These are phyloP conservation scores for Lasiurus borealis DNA, from an alignment of 2,113 vertebrate genomes.

Conservation along the genomic window DNA sequence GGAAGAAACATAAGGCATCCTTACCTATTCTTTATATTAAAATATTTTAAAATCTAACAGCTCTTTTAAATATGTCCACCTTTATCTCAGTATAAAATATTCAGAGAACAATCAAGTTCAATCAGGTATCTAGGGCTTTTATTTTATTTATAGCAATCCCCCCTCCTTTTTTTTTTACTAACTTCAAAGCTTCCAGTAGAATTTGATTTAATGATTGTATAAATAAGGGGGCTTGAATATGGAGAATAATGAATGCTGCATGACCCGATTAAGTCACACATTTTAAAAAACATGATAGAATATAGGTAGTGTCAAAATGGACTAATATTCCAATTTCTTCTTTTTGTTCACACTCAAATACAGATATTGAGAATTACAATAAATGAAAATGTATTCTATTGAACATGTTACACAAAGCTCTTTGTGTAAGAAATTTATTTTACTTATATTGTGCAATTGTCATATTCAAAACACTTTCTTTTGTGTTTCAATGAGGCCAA, in stretches of 20 bases:
- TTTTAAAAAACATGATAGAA: constrained; percentile 34
- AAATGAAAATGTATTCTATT: constrained; percentile 56
- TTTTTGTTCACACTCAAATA: constrained; percentile 45
- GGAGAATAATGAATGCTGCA: constrained; percentile 3
- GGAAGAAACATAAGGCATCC: background rate
- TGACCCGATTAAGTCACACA: constrained; percentile 5
- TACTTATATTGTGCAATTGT: background rate
- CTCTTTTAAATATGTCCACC: background rate
- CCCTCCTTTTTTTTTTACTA: background rate
- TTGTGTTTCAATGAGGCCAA: background rate
- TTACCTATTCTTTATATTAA: constrained; percentile 22
- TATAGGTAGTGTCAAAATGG: constrained; percentile 17
- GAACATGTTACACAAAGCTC: constrained; percentile 35
- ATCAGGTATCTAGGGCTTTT: constrained; percentile 33
- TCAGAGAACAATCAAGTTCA: constrained; percentile 21
- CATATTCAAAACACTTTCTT: constrained; percentile 27
- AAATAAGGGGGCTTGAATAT: constrained; percentile 31
- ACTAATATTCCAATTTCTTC: constrained; percentile 31
- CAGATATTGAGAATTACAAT: background rate
- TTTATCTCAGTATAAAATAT: constrained; percentile 60
- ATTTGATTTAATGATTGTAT: constrained; percentile 28
- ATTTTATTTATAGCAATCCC: constrained; percentile 62
- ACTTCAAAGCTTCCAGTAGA: constrained; percentile 41
- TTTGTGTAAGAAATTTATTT: constrained; percentile 50
- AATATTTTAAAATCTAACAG: constrained; percentile 28